Base-by-base conservation (phyloP, 2,113 vertebrate species). In the Chroicocephalus ridibundus region DNA sequence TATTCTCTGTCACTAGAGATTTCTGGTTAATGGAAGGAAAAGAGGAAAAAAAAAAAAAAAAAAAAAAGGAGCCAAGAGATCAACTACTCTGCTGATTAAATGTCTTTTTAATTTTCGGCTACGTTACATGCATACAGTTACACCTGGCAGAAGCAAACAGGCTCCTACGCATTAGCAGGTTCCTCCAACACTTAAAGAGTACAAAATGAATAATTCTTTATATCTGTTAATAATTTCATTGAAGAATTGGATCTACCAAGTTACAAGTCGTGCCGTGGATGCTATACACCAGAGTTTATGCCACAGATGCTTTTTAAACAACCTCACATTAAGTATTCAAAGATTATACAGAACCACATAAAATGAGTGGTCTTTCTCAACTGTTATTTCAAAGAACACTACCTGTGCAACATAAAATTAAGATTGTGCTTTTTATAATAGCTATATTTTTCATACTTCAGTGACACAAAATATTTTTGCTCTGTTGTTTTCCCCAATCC, bases 401-500 rank as follows among this genome's bases (percentile, higher is more conserved):
- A 10, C 42, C 25, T 49, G n/a, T 83, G 27, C 55, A 93, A 75
- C 55, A 55, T 80, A 86, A 94, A 95, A 88, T 93, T 88, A 93
- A 86, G 46, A 38, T 8, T 19, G 12, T 61, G 20, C 7, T 74
- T 60, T 87, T 88, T 52, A 29, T 84, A 68, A 82, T 71, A 81
- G 38, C 38, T 61, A 49, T 3, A 49, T 57, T 91, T 82, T 76
- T 79, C 57, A 36, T 91, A 64, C 2, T 55, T 79, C 34, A 20
- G 11, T 26, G 29, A 71, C 14, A 78, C 26, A 88, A 82, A 90
- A 70, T 4, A 40, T 22, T 66, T 90, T 78, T 93, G 21, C 15
- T 84, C 19, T 49, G 51, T 86, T 49, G 24, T 16, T 77, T 32
- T 31, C 3, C n/a, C 11, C 14, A 60, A 5, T 71, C 46, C 49